A percentile compares a stretch with the other conserved stretches of the same genome.
Conservation (phyloP, 2,797 vertebrate species). For the Hoplostethus mediterraneus region DNA sequence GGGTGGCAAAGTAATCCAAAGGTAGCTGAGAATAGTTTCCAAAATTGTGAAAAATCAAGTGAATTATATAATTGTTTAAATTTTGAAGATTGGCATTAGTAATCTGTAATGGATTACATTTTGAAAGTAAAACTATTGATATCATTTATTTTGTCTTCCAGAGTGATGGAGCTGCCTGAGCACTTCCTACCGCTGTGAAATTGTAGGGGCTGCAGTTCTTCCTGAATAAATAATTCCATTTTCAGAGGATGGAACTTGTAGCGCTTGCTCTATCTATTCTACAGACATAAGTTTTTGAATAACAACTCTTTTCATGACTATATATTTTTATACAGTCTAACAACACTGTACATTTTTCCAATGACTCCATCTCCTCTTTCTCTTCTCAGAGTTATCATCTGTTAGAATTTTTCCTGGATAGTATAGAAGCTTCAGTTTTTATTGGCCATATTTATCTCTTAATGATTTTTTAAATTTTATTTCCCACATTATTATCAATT, state of each 20-base stretch:
- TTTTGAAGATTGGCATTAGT: not conserved
- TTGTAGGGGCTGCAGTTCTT: not conserved
- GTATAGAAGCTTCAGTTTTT: no score
- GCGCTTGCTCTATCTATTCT: not conserved
- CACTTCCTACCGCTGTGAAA: not conserved
- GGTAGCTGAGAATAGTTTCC: not conserved
- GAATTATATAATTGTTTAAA: not conserved
- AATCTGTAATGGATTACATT: not conserved
- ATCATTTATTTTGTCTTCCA: conserved; percentile 60
- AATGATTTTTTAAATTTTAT: no score
- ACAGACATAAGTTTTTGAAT: not conserved
- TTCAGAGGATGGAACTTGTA: not conserved
- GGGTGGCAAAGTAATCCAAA: no score
- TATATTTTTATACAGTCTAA: not conserved
- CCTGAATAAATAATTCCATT: conserved; percentile 32
- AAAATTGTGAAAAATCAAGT: no score
- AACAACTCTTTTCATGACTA: conserved; percentile 48
- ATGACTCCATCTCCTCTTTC: no score
- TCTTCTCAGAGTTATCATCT: no score
- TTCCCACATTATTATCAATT: no score
- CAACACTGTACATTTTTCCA: not conserved
- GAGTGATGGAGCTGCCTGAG: conserved; percentile 62
- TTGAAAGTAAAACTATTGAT: not conserved
- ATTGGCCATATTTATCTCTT: no score
- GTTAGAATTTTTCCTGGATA: no score